Percentiles rank a stretch among this genome's conserved stretches.
Conservation (phyloP, 2,797 vertebrate species). For the Labeo calbasu region DNA sequence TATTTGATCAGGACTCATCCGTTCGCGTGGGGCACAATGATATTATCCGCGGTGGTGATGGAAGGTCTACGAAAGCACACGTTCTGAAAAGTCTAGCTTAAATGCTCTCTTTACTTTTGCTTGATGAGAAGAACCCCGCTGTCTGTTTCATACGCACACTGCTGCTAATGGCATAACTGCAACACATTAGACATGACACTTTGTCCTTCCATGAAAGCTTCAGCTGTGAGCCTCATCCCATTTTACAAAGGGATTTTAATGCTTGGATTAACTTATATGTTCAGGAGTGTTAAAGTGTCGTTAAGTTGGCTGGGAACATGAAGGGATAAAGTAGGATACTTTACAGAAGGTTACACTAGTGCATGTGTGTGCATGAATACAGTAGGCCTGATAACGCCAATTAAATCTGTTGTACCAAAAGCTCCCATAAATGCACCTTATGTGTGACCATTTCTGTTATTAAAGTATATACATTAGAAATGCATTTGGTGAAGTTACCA, state of each 20-base stretch:
- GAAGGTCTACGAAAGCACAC: constrained; percentile 52
- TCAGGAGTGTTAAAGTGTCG: constrained; percentile 60
- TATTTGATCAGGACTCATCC: constrained; percentile 22
- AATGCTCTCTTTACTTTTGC: constrained; percentile 51
- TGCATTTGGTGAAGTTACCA: too few relatives aligned
- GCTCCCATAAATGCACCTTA: too few relatives aligned
- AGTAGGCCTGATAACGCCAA: too few relatives aligned
- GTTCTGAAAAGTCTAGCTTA: constrained; percentile 53
- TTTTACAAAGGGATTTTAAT: constrained; percentile 62
- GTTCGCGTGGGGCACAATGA: neutral
- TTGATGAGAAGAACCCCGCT: constrained; percentile 56
- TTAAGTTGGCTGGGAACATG: constrained; percentile 72
- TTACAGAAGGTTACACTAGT: constrained; percentile 61
- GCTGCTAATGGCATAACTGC: constrained; percentile 61
- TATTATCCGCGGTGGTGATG: constrained; percentile 52
- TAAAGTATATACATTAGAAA: too few relatives aligned
- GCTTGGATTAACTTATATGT: constrained; percentile 55
- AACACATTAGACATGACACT: constrained; percentile 62
- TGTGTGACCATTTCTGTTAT: too few relatives aligned
- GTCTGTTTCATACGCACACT: constrained; percentile 50
- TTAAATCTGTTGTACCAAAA: too few relatives aligned
- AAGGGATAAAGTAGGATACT: constrained; percentile 69
- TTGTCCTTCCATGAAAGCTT: constrained; percentile 59
- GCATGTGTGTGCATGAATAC: constrained; percentile 60
- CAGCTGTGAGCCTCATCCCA: constrained; percentile 42